phyloP scores from a whole-genome alignment of 2,888 invertebrate species.

The Electrophaes corylata region DNA sequence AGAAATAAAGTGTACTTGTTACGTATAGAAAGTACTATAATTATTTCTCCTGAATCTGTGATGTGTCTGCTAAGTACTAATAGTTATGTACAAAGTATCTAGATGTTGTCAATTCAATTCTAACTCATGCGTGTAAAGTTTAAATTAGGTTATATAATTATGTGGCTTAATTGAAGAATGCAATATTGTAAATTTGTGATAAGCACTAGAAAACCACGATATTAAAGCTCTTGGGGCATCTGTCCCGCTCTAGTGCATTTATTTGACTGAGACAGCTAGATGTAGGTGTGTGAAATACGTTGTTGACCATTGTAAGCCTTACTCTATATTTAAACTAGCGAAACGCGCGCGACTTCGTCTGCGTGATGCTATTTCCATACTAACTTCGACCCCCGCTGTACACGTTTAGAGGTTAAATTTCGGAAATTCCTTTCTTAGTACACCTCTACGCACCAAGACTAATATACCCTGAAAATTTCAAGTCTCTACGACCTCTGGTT shows the following conservation, averaged over 20 bases:
- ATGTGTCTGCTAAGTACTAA: constrained; percentile 53
- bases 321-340: constrained; percentile 10
- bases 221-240: not conserved
- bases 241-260: constrained; percentile 27
- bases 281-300: constrained; percentile 11
- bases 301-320: constrained; percentile 18
- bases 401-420: no score
- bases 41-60: constrained; percentile 79
- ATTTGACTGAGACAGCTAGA: constrained; percentile 26
- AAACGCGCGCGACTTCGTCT: no score
- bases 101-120: constrained; percentile 77
- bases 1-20: constrained; percentile 71
- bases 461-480: no score
- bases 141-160: constrained; percentile 54
- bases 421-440: no score
- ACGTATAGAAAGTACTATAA: constrained; percentile 63
- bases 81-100: constrained; percentile 72
- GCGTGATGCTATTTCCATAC: no score
- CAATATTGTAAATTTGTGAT: constrained; percentile 62
- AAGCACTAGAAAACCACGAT: constrained; percentile 25
- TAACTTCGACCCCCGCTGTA: no score
- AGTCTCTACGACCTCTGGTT: no score
- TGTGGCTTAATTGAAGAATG: constrained; percentile 72
- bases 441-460: no score
- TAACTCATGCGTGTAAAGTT: constrained; percentile 25